phyloP scores from a whole-genome alignment of 2,888 invertebrate species.

The Cosmorhoe ocellata region DNA sequence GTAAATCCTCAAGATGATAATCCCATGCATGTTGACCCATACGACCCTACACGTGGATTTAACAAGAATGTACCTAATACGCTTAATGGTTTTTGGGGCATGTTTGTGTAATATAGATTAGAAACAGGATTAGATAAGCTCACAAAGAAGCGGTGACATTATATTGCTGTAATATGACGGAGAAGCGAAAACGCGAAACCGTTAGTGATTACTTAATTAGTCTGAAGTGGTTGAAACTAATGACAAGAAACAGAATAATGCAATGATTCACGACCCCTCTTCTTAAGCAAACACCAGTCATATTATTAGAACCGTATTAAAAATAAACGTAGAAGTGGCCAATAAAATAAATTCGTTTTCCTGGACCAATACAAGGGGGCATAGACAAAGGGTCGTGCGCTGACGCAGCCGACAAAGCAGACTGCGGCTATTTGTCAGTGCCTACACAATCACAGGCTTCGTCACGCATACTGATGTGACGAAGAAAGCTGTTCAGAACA shows the following conservation, averaged over 20 bases:
- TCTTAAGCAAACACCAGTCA: no score
- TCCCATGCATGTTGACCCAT: constrained; percentile 22
- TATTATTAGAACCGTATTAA: neutral
- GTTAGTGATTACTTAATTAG: no score
- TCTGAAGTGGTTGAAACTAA: no score
- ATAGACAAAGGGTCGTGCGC: constrained; percentile 57
- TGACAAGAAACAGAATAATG: no score
- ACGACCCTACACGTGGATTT: constrained; percentile 23
- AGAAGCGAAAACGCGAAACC: no score
- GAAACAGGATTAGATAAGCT: constrained; percentile 2
- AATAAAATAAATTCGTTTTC: constrained; percentile 31
- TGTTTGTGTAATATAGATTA: constrained; percentile 9
- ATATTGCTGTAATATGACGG: no score
- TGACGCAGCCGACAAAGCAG: constrained; percentile 65
- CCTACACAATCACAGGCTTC: constrained; percentile 49
- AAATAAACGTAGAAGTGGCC: neutral
- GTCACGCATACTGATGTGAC: constrained; percentile 61
- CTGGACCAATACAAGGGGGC: constrained; percentile 50
- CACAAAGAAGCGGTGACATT: neutral
- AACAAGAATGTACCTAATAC: neutral
- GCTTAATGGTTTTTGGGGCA: constrained; percentile 6
- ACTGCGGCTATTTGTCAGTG: constrained; percentile 66
- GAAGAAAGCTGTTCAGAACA: constrained; percentile 31
- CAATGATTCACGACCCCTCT: no score
- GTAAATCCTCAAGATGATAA: constrained; percentile 31